Evolutionary conservation across 2,888 invertebrate genomes (phyloP).

Genomic region (Caenorhabditis angaria): DNA sequence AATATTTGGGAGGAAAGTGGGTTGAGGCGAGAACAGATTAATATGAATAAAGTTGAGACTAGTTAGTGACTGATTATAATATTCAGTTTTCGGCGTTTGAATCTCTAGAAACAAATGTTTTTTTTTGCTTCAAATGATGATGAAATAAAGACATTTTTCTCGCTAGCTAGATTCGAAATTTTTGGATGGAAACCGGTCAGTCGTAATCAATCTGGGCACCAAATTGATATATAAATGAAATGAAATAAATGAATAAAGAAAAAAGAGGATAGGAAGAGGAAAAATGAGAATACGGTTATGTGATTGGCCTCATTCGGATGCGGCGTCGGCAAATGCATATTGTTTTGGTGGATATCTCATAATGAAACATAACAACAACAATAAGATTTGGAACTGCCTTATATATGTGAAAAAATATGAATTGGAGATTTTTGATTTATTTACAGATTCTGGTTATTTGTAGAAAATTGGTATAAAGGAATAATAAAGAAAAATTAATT

Average conservation of each 20-base stretch:
- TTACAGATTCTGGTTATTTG: no score
- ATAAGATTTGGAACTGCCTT: neutral
- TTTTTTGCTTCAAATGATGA: no score
- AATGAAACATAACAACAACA: neutral
- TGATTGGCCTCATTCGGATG: conserved; percentile 4
- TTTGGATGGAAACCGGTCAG: neutral
- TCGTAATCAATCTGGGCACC: conserved; percentile 4
- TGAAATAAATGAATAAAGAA: neutral
- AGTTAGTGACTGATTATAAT: no score
- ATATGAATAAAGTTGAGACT: neutral
- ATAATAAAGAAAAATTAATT: no score
- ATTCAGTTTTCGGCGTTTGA: no score
- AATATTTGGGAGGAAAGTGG: neutral
- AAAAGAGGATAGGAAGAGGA: neutral
- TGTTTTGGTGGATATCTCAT: conserved; percentile 1
- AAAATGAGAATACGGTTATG: neutral
- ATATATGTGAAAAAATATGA: no score
- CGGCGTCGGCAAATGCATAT: conserved; percentile 1
- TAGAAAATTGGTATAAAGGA: no score
- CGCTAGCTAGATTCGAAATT: neutral
- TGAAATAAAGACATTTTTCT: no score
- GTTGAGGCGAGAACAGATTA: neutral
- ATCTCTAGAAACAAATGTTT: no score
- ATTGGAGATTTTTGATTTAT: no score
- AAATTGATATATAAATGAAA: conserved; percentile 4